Evolutionary conservation across 2,113 vertebrate species (phyloP).

Genomic region (Gobio gobio): DNA sequence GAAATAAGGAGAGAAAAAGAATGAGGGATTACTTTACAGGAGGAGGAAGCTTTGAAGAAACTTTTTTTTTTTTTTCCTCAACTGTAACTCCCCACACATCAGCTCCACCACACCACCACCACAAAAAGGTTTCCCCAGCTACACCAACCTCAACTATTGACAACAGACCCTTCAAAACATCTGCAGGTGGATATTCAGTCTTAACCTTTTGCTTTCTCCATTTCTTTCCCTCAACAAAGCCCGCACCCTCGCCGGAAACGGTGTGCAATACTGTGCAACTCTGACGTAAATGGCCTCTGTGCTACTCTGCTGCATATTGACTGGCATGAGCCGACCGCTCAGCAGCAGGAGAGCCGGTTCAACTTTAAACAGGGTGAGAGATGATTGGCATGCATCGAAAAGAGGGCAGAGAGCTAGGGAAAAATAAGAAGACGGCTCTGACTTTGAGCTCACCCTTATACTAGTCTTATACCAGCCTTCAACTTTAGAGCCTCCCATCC

Average conservation of each 20-base stretch:
- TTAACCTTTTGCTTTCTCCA: slow-evolving; percentile 22
- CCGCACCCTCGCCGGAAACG: not conserved
- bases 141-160: slow-evolving; percentile 69
- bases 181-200: slow-evolving; percentile 67
- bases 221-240: slow-evolving; percentile 30
- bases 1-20: slow-evolving; percentile 58
- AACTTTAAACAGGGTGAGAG: slow-evolving; percentile 59
- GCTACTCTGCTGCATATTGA: slow-evolving; percentile 41
- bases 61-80: slow-evolving; percentile 63
- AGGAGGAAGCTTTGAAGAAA: slow-evolving; percentile 77
- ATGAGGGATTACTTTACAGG: slow-evolving; percentile 75
- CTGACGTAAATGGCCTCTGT: slow-evolving; percentile 59
- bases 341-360: slow-evolving; percentile 58
- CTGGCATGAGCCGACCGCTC: slow-evolving; percentile 22
- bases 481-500: slow-evolving; percentile 55
- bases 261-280: slow-evolving; percentile 54
- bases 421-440: slow-evolving; percentile 51
- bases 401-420: slow-evolving; percentile 18
- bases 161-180: slow-evolving; percentile 67
- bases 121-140: slow-evolving; percentile 58
- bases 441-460: slow-evolving; percentile 66
- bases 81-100: slow-evolving; percentile 43
- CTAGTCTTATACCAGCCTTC: slow-evolving; percentile 65
- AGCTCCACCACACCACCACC: not conserved
- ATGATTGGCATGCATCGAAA: slow-evolving; percentile 61